Evolutionary conservation across 1,140 invertebrate species (phyloP).

Genomic region (Steinernema feltiae): DNA sequence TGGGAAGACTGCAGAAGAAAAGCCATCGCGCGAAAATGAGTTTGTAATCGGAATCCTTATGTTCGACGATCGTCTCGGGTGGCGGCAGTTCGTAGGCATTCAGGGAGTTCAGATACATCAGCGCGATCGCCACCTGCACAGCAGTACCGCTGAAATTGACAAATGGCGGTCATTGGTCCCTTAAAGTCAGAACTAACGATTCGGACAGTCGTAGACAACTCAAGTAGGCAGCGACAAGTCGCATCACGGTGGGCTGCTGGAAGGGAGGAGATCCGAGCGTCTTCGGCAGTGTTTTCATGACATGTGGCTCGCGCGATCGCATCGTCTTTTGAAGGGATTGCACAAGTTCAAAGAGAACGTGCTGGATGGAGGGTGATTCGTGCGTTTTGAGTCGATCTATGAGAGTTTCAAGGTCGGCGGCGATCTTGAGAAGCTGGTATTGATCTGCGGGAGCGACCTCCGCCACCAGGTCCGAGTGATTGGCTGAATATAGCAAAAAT

Average conservation of each 20-base stretch:
- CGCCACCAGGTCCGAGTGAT: not conserved
- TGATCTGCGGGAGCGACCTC: not conserved
- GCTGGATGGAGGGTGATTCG: not conserved
- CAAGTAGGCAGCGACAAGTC: not conserved
- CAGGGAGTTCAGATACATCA: not conserved
- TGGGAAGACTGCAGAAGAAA: slow-evolving; percentile 24
- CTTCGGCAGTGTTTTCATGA: not conserved
- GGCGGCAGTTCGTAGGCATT: not conserved
- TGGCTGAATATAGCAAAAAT: not conserved
- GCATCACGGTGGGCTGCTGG: not conserved
- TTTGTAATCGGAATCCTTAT: slow-evolving; percentile 19
- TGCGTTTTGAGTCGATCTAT: not conserved
- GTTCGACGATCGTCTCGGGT: not conserved
- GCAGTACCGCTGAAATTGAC: not conserved
- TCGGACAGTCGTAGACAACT: not conserved
- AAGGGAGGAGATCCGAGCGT: not conserved
- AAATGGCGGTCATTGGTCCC: not conserved
- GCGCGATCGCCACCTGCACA: not conserved
- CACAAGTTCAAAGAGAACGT: not conserved
- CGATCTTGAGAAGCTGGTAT: not conserved
- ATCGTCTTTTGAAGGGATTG: not conserved
- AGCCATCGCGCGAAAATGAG: slow-evolving; percentile 26
- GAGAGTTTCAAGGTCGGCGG: not conserved
- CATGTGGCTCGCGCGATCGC: not conserved
- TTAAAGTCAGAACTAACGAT: not conserved